A percentile compares a stretch with the other conserved stretches of the same genome.
Evolutionary conservation across 2,797 vertebrate genomes (phyloP).

Genomic region (Myotis vivesi): DNA sequence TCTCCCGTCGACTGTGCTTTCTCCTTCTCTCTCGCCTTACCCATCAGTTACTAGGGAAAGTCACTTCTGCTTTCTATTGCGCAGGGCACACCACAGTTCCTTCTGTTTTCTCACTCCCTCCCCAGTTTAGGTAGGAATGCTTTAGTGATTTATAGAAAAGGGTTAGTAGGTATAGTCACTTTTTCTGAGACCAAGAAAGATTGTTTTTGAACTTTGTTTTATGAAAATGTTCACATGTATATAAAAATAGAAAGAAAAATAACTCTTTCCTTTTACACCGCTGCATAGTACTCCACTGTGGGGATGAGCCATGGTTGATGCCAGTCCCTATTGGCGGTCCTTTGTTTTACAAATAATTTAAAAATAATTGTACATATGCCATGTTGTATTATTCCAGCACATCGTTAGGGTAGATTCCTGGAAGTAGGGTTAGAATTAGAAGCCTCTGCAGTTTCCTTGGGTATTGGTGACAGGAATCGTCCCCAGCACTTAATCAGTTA

Average conservation of each 20-base stretch:
- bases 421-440: background rate
- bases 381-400: background rate
- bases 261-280: background rate
- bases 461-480: background rate
- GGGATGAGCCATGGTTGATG: accelerated
- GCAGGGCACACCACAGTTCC: background rate
- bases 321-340: background rate
- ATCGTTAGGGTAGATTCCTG: background rate
- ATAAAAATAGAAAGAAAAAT: background rate
- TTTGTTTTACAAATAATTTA: background rate
- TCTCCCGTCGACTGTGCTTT: background rate
- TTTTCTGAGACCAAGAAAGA: slow-evolving; percentile 4
- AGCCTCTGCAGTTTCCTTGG: background rate
- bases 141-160: background rate
- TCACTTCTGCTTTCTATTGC: background rate
- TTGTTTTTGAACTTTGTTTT: background rate
- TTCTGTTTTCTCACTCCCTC: background rate
- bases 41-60: background rate
- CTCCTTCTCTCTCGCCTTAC: background rate
- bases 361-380: accelerated
- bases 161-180: background rate
- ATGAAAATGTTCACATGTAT: background rate
- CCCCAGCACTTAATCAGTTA: background rate
- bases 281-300: accelerated
- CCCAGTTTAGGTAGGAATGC: background rate